A percentile compares a stretch with the other conserved stretches of the same genome.
Evolutionary conservation across 2,888 invertebrate species (phyloP).

Genomic region (Bellardia pandia): DNA sequence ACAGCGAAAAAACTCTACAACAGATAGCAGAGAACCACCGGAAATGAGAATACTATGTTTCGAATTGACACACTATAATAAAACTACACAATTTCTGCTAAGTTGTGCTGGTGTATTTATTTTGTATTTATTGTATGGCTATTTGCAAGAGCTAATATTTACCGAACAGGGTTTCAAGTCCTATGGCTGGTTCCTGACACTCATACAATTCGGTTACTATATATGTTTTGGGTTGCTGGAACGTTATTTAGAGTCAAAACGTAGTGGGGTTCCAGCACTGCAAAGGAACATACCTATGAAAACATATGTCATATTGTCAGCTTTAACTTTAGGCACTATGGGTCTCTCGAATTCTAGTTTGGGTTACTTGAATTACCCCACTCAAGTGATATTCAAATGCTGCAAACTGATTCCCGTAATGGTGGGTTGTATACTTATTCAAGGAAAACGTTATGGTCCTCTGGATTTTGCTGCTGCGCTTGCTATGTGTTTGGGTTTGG

Average conservation of each 20-base stretch:
- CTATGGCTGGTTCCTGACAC: slow-evolving; percentile 95
- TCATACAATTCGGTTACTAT: slow-evolving; percentile 95
- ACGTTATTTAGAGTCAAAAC: slow-evolving; percentile 85
- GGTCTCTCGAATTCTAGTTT: slow-evolving; percentile 97
- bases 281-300: slow-evolving; percentile 91
- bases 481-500: slow-evolving; percentile 94
- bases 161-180: slow-evolving; percentile 94
- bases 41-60: slow-evolving; percentile 90
- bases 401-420: slow-evolving; percentile 98
- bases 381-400: slow-evolving; percentile 98
- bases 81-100: slow-evolving; percentile 89
- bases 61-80: slow-evolving; percentile 87
- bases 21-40: slow-evolving; percentile 43
- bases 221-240: slow-evolving; percentile 92
- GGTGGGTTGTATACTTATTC: slow-evolving; percentile 96
- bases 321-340: slow-evolving; percentile 97
- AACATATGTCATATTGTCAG: slow-evolving; percentile 92
- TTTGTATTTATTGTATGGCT: slow-evolving; percentile 96
- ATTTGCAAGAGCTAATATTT: slow-evolving; percentile 96
- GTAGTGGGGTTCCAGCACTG: slow-evolving; percentile 84
- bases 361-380: slow-evolving; percentile 97
- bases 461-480: slow-evolving; percentile 93
- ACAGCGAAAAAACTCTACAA: slow-evolving; percentile 57
- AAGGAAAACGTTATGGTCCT: slow-evolving; percentile 93
- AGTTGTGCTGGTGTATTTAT: slow-evolving; percentile 93